phyloP scores from a whole-genome alignment of 1,140 invertebrate genomes.

The Zaprionus taronus region DNA sequence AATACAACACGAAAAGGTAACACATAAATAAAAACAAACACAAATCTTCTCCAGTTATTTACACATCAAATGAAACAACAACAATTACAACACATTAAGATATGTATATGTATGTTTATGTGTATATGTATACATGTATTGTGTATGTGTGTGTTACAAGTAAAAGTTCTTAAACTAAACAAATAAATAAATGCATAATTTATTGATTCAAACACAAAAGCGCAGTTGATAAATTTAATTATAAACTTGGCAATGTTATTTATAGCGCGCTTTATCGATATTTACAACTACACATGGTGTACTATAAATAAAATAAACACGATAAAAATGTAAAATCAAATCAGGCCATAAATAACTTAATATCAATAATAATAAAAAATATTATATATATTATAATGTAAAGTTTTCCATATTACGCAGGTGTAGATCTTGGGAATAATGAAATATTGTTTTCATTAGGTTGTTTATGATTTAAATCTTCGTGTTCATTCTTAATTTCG shows the following conservation, averaged over 20 bases:
- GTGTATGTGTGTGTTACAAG: conserved; percentile 32
- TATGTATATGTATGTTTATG: conserved; percentile 24
- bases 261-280: background rate
- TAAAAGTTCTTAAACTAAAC: conserved; percentile 55
- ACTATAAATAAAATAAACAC: background rate
- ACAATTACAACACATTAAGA: conserved; percentile 55
- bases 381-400: background rate
- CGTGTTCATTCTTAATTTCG: background rate
- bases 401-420: background rate
- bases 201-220: conserved; percentile 19
- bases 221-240: background rate
- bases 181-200: conserved; percentile 57
- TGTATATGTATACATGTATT: conserved; percentile 21
- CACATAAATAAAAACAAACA: conserved; percentile 41
- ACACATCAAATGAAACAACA: conserved; percentile 58
- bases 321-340: background rate
- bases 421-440: background rate
- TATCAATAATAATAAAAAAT: background rate
- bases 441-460: background rate
- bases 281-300: conserved; percentile 1
- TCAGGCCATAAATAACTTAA: conserved; percentile 2
- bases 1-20: conserved; percentile 33
- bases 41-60: conserved; percentile 48
- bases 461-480: background rate
- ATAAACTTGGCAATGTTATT: background rate